Evolutionary conservation across 2,113 vertebrate genomes (phyloP), one percentile per base, ranked within the genome.

Genomic region (Poecile atricapillus): DNA sequence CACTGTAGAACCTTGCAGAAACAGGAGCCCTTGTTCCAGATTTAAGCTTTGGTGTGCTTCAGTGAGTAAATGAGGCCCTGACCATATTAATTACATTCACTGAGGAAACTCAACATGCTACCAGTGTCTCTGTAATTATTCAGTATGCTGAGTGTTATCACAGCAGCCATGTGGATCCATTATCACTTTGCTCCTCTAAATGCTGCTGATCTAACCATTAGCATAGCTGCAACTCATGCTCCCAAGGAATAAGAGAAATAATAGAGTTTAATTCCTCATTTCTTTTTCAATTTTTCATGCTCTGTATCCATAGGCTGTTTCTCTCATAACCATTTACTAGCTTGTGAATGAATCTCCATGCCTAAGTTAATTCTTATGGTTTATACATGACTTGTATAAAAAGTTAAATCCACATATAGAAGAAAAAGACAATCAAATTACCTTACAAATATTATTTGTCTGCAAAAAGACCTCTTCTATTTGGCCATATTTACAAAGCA

Each of bases 131-230:
- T 82, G 85, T 95, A 96, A 97, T 97, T 97, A 96, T 85, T 84
- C 93, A 96, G 90, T 86, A 81, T 95, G 78, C 77, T 91, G 93
- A 91, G 74, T 93, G 83, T 96, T 97, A 95, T 96, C 94, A 35
- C 63, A 95, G 87, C 93, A 97, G 91, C 93, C 94, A 93, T 91
- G 91, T 92, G 94, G 94, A 95, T 95, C 90, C 68, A 91, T 96
- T 95, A 95, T 94, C 77, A 94, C 93, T 93, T 93, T 87, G 52
- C 68, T 95, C 50, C 67, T 94, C 60, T 96, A 96, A 96, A 83
- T 94, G 88, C 63, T 94, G 81, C 83, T 95, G 91, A 94, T 96
- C 67, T 95, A 86, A 92, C 89, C 80, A 90, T 94, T 96, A 94
- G 60, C 87, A 78, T 80, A 89, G 63, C 87, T 94, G 74, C 85